Percentiles rank a stretch among this genome's conserved stretches.
Evolutionary conservation across 2,113 vertebrate species (phyloP).

Genomic region (Micronycteris hirsuta): DNA sequence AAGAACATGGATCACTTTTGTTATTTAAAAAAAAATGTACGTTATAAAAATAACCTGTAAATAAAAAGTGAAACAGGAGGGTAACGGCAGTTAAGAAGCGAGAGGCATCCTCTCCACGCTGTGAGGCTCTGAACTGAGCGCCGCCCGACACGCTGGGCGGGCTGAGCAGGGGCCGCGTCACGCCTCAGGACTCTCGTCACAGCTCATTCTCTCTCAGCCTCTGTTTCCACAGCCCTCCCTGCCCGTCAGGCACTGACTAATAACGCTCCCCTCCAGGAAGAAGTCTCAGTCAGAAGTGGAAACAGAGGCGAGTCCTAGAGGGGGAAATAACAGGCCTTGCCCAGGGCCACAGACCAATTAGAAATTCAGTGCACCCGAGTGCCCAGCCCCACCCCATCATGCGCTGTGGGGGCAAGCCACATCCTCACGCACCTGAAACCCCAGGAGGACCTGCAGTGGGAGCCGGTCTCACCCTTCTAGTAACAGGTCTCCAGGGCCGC

Average conservation of each 20-base stretch:
- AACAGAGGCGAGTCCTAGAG: background rate
- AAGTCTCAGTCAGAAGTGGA: background rate
- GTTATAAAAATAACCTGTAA: background rate
- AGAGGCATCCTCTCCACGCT: background rate
- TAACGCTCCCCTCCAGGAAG: background rate
- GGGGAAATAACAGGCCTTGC: background rate
- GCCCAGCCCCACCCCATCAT: background rate
- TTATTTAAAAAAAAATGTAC: background rate
- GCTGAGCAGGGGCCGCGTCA: background rate
- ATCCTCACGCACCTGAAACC: background rate
- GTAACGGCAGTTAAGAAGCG: background rate
- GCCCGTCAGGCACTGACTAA: background rate
- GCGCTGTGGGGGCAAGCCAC: fast-evolving
- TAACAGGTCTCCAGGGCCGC: background rate
- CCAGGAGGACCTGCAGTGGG: background rate
- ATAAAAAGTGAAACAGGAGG: background rate
- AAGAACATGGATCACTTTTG: background rate
- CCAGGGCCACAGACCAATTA: background rate
- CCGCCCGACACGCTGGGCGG: fast-evolving
- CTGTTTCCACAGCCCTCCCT: background rate
- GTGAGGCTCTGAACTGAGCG: background rate
- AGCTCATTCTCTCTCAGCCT: background rate
- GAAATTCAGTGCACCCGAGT: background rate
- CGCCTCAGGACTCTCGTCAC: background rate
- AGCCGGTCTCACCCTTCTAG: background rate